A percentile compares a stretch with the other conserved stretches of the same genome.
Evolutionary conservation across 1,140 invertebrate genomes (phyloP).

Genomic region (Pogonomyrmex californicus): DNA sequence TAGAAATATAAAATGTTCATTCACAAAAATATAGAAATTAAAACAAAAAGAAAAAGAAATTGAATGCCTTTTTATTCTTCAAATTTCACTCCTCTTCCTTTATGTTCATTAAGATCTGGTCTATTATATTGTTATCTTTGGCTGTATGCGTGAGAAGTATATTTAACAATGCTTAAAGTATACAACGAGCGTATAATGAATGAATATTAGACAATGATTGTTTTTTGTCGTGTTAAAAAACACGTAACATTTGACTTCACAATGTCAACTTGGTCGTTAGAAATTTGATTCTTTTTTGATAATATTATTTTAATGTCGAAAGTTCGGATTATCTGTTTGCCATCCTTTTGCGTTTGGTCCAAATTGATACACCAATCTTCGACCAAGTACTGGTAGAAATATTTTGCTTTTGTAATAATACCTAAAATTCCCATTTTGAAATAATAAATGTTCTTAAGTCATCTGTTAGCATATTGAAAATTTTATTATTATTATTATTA

Average conservation of each 20-base stretch:
- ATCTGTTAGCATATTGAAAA: constrained; percentile 25
- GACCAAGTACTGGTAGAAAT: constrained; percentile 92
- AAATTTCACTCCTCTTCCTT: neutral
- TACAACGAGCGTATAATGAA: neutral
- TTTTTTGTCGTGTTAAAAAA: neutral
- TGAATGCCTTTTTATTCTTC: neutral
- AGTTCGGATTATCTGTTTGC: constrained; percentile 91
- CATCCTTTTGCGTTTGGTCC: constrained; percentile 92
- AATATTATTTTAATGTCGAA: constrained; percentile 80
- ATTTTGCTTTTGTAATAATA: constrained; percentile 96
- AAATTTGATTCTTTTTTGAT: neutral
- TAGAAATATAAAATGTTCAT: neutral
- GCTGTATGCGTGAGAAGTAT: neutral
- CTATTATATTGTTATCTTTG: neutral
- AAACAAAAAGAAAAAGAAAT: neutral
- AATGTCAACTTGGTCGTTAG: neutral
- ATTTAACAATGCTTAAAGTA: neutral
- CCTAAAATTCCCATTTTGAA: constrained; percentile 82
- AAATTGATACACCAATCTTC: constrained; percentile 95
- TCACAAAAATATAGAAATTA: neutral
- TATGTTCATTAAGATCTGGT: neutral
- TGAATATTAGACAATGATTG: neutral
- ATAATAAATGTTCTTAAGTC: constrained; percentile 3
- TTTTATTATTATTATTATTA: constrained; percentile 37
- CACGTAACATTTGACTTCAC: constrained; percentile 10